These are phyloP conservation scores for Luperina nickerlii DNA, from an alignment of 2,888 invertebrate genomes.

Conservation along the genomic window DNA sequence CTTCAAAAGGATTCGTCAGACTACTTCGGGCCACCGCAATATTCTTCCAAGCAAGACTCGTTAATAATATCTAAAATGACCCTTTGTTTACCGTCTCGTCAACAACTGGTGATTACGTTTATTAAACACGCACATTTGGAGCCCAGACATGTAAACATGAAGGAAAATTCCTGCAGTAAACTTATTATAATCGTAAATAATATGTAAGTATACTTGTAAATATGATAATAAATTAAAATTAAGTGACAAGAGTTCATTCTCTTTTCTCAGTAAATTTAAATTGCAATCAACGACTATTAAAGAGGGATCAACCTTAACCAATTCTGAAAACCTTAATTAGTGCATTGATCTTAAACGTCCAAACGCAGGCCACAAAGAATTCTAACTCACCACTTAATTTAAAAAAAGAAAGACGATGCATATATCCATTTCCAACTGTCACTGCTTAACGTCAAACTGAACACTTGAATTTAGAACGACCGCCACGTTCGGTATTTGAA, in stretches of 20 bases:
- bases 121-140: conserved; percentile 46
- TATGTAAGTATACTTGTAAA: conserved; percentile 17
- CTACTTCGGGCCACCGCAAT: background rate
- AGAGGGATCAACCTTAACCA: conserved; percentile 2
- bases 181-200: conserved; percentile 35
- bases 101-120: conserved; percentile 40
- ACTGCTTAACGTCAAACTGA: conserved; percentile 83
- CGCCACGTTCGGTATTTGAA: conserved; percentile 80
- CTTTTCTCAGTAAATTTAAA: conserved; percentile 25
- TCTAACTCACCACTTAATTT: conserved; percentile 66
- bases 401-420: conserved; percentile 63
- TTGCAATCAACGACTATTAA: conserved; percentile 14
- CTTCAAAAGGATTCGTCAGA: background rate
- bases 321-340: conserved; percentile 50
- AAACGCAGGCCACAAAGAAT: conserved; percentile 11
- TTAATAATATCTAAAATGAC: conserved; percentile 22
- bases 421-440: conserved; percentile 84
- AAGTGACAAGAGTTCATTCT: conserved; percentile 23
- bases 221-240: conserved; percentile 41
- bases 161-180: conserved; percentile 52
- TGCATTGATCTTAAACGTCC: conserved; percentile 29
- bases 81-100: conserved; percentile 51
- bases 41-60: background rate
- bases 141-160: conserved; percentile 35
- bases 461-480: conserved; percentile 78